phyloP scores from a whole-genome alignment of 2,113 vertebrate species.

The Rhadina sibilatrix region DNA sequence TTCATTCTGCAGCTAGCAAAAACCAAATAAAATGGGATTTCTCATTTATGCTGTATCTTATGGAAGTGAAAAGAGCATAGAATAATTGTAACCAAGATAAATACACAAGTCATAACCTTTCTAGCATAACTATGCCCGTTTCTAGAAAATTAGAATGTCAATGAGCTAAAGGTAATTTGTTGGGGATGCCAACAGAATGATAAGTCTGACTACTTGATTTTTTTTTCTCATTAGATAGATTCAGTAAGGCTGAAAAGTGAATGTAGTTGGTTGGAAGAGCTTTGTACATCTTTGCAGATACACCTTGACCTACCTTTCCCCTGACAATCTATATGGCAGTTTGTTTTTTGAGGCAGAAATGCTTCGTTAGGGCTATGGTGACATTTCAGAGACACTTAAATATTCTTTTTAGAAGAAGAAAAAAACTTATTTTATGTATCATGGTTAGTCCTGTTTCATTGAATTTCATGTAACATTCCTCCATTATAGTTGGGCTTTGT shows the following conservation, averaged over 20 bases:
- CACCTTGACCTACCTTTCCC: background rate
- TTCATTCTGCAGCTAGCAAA: slow-evolving; percentile 49
- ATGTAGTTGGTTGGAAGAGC: background rate
- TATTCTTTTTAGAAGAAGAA: background rate
- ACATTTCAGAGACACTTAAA: background rate
- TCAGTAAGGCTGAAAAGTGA: slow-evolving; percentile 21
- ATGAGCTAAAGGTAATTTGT: slow-evolving; percentile 51
- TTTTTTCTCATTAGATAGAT: background rate
- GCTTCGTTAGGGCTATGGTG: background rate
- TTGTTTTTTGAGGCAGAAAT: background rate
- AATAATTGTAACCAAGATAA: slow-evolving; percentile 69
- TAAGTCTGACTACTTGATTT: background rate
- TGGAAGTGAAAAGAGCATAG: slow-evolving; percentile 36
- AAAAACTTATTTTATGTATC: background rate
- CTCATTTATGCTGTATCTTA: slow-evolving; percentile 39
- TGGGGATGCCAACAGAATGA: slow-evolving; percentile 1
- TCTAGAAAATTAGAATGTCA: slow-evolving; percentile 72
- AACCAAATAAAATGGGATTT: slow-evolving; percentile 66
- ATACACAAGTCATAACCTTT: slow-evolving; percentile 62
- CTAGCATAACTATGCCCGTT: slow-evolving; percentile 46
- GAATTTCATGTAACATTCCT: background rate
- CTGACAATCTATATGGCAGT: background rate
- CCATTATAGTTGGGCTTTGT: background rate
- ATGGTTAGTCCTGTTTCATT: slow-evolving; percentile 14
- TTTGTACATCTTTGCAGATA: background rate